phyloP scores from a whole-genome alignment of 2,888 invertebrate species.

The Caenorhabditis drosophilae region DNA sequence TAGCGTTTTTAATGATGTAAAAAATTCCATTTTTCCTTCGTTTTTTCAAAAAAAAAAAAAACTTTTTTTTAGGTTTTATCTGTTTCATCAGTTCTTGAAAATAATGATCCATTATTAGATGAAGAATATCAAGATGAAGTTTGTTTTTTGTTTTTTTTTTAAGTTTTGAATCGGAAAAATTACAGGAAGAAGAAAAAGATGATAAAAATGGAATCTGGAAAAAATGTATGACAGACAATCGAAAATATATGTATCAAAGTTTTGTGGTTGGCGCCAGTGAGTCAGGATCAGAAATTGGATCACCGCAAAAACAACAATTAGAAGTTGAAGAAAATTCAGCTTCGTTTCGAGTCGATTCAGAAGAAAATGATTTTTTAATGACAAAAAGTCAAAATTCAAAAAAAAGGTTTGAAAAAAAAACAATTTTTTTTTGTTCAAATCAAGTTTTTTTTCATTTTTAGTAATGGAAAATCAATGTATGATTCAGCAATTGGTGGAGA shows the following conservation, averaged over 20 bases:
- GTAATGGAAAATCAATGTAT: constrained; percentile 50
- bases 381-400: constrained; percentile 39
- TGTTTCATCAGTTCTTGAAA: constrained; percentile 35
- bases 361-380: constrained; percentile 7
- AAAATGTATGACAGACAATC: constrained; percentile 47
- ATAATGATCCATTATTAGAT: constrained; percentile 20
- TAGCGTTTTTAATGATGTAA: constrained; percentile 56
- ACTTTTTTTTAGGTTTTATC: constrained; percentile 33
- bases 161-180: no score
- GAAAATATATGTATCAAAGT: constrained; percentile 59
- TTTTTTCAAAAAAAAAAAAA: not conserved
- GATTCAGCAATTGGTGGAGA: constrained; percentile 60
- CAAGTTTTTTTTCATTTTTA: constrained; percentile 8
- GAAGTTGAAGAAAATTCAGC: not conserved
- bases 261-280: constrained; percentile 42
- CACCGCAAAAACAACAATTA: constrained; percentile 5
- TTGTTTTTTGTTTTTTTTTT: not conserved
- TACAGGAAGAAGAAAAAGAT: constrained; percentile 23
- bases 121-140: constrained; percentile 21
- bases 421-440: not conserved
- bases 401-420: constrained; percentile 10
- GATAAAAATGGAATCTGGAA: constrained; percentile 19
- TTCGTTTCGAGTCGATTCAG: constrained; percentile 2
- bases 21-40: not conserved
- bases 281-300: constrained; percentile 17